Base-by-base conservation (phyloP, 1,140 invertebrate genomes). In the Bemisia tabaci region DNA sequence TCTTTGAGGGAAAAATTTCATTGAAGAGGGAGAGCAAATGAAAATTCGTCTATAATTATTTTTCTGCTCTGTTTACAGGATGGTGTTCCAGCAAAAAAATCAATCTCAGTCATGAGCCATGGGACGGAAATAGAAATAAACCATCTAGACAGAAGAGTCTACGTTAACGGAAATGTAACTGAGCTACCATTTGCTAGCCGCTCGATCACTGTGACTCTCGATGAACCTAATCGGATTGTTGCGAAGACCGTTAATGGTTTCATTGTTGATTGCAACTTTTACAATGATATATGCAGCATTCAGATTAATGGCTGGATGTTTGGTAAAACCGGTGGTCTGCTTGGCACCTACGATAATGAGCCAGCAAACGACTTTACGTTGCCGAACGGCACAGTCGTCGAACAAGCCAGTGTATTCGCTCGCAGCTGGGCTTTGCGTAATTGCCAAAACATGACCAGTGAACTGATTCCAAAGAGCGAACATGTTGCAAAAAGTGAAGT, bases 261-360 rank as follows among this genome's bases (percentile, higher is more conserved):
- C 65, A 77, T 71, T 22, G 69, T 87, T 1, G 77, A 84, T 67
- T 87, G 85, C 70, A 87, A 87, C 70, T 75, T 85, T 12, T 84
- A 85, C 68, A 80, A 77, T 64, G 72, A 81, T 63, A 66, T 80
- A 2, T 82, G 81, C 65, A 75, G 73, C 0, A 48, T 65, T 82
- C 1, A 76, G 78, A 66, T 65, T 82, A 5, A 76, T 60, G 91
- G 87, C 25, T 90, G 84, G 86, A 91, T 92, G 78, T 93, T 88
- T 73, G 90, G 88, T 2, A 90, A 88, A 71, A 87, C 90, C 0
- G 92, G 87, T 0, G 94, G 94, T 1, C 77, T 97, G 0, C 80
- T 95, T 27, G 94, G 93, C 1, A 92, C 89, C 0, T 89, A 92
- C 79, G 91, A 93, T 77, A 91, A 94, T 73, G 94, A 97, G 73